phyloP scores from a whole-genome alignment of 2,888 invertebrate species.

The Leptarthrus brevirostris region DNA sequence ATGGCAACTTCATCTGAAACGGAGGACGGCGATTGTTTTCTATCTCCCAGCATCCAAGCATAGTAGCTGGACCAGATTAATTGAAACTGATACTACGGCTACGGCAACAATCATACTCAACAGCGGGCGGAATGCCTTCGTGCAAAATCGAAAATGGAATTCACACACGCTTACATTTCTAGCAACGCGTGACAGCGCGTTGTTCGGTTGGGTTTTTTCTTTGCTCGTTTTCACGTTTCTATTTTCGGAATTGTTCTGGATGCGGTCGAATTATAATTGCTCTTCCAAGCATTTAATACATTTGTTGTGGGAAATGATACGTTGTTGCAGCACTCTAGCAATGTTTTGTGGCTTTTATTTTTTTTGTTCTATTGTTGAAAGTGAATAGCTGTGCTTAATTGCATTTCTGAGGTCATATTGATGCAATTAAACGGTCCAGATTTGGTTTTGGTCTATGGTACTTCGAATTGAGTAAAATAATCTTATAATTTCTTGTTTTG shows the following conservation, averaged over 20 bases:
- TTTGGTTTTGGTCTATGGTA: too few relatives aligned
- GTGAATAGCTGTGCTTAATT: slow-evolving; percentile 13
- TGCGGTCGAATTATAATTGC: slow-evolving; percentile 27
- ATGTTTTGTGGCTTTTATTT: slow-evolving; percentile 14
- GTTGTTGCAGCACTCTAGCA: background rate
- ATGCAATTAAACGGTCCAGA: too few relatives aligned
- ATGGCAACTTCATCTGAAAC: background rate
- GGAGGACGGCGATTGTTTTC: background rate
- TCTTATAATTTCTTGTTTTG: too few relatives aligned
- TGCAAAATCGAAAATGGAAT: slow-evolving; percentile 8
- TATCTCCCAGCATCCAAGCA: background rate
- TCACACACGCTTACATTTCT: background rate
- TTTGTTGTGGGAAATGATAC: slow-evolving; percentile 16
- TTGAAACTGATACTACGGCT: slow-evolving; percentile 5
- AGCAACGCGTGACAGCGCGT: background rate
- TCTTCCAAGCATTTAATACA: slow-evolving; percentile 33
- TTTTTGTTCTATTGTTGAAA: slow-evolving; percentile 9
- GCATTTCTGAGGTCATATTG: slow-evolving; percentile 23
- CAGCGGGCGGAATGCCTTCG: background rate
- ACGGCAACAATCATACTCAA: too few relatives aligned
- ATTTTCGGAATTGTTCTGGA: slow-evolving; percentile 29
- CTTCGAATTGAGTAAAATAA: too few relatives aligned
- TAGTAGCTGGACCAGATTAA: background rate
- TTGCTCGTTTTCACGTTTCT: slow-evolving; percentile 8
- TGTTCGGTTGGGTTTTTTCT: background rate